A percentile compares a stretch with the other conserved stretches of the same genome.
Conservation (phyloP, 2,113 vertebrate genomes). For the Cepphus grylle region DNA sequence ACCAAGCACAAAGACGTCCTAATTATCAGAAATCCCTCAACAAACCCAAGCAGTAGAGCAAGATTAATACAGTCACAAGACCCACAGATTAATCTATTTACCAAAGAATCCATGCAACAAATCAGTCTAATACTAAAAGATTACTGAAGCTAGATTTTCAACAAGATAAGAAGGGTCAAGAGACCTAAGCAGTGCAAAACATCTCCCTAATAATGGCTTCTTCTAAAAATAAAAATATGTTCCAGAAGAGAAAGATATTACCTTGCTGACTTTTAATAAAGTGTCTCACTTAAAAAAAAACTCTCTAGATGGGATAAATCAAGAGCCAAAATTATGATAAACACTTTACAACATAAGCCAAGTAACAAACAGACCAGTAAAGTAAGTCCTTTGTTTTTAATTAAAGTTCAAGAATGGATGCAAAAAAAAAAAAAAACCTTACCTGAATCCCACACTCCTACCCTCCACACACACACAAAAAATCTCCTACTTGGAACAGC, state of each 20-base stretch:
- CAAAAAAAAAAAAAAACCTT: background rate
- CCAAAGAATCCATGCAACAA: slow-evolving; percentile 37
- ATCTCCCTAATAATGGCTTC: slow-evolving; percentile 17
- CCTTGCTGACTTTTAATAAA: background rate
- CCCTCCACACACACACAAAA: background rate
- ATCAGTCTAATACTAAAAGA: slow-evolving; percentile 48
- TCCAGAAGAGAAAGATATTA: background rate
- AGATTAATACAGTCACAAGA: slow-evolving; percentile 66
- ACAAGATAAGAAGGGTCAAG: slow-evolving; percentile 19
- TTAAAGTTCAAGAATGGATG: background rate
- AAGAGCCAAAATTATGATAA: background rate
- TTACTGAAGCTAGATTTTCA: slow-evolving; percentile 42
- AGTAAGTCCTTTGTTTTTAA: background rate
- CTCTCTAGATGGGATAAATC: background rate
- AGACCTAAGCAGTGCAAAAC: background rate
- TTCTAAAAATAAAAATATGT: background rate
- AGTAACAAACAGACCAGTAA: background rate
- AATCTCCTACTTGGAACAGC: background rate
- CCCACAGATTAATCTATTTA: slow-evolving; percentile 60
- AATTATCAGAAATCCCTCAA: slow-evolving; percentile 64
- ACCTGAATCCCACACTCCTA: background rate
- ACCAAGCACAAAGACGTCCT: slow-evolving; percentile 43
- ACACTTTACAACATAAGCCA: background rate
- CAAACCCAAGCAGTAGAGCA: slow-evolving; percentile 44
- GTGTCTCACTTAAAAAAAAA: background rate